Base-by-base conservation (phyloP, 2,797 vertebrate genomes). In the Anguilla megastoma region DNA sequence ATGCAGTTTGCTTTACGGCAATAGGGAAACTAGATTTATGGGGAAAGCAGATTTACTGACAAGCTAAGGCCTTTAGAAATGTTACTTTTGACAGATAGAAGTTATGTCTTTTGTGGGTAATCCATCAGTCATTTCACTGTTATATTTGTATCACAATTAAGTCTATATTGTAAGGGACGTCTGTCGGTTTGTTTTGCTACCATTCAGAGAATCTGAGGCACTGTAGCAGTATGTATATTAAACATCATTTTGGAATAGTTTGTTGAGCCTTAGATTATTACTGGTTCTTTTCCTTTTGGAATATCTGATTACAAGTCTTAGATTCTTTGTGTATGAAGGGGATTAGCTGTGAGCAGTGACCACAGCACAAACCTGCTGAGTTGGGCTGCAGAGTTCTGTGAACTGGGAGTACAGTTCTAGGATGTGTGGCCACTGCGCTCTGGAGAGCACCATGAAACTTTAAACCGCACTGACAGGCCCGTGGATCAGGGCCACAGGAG, bases 31-130 rank as follows among this genome's bases (percentile, higher is more conserved):
- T n/a, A 3, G 12, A 89, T 7, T 88, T 84, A 86, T 71, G 54
- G 12, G 76, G 82, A 91, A 91, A 91, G 92, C 90, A 80, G 85
- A 89, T 89, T 91, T 86, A 89, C 87, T 92, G 89, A 91, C 54
- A 0, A 36, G 85, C 60, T 91, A 87, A 93, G 89, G 30, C 80
- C 88, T 85, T 89, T 83, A 52, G 3, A 86, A 79, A 87, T 84
- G 16, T 0, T 41, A 74, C 85, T 86, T 86, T 52, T 87, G 33
- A 48, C 66, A 69, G 58, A 63, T 88, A 21, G 60, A 66, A 58
- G 87, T 52, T 45, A 12, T 16, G 41, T 56, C 10, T 21, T 14
- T 48, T 45, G 45, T 24, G 9, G 24, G 45, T 18, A 18, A 54
- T 80, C 48, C 50, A 45, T 56, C 86, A 86, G 76, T 85, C 74